Base-by-base conservation (phyloP, 2,888 invertebrate genomes). In the Proisotoma minuta region DNA sequence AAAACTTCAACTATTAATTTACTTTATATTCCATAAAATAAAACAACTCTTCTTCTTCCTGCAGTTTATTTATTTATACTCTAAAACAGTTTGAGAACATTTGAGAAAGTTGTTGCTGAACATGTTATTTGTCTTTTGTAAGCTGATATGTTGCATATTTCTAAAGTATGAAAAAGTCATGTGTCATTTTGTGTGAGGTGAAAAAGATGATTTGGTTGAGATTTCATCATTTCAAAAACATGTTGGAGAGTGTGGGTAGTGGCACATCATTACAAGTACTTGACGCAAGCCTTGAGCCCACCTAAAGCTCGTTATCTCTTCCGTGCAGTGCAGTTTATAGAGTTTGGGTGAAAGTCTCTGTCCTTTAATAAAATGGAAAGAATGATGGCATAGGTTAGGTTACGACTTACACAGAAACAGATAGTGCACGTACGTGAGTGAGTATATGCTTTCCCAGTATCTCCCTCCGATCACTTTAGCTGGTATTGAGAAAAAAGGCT, bases 181-280 rank as follows among this genome's bases (percentile, higher is more conserved):
- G 34, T 34, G 34, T 34, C 8, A 34, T 34, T 8, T 34, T 15
- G 15, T 43, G 43, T 43, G 18, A 43, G 43, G 43, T n/a, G n/a
- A n/a, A n/a, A n/a, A n/a, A n/a, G n/a, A n/a, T n/a, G n/a, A n/a
- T n/a, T n/a, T n/a, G n/a, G n/a, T n/a, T n/a, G n/a, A n/a, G n/a
- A n/a, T n/a, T n/a, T n/a, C n/a, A n/a, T n/a, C n/a, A n/a, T n/a
- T n/a, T n/a, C n/a, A n/a, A n/a, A n/a, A n/a, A n/a, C n/a, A n/a
- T n/a, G n/a, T n/a, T n/a, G n/a, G n/a, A n/a, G n/a, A n/a, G n/a
- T n/a, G n/a, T n/a, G n/a, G n/a, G n/a, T n/a, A 43, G 43, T 43
- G 18, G 43, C 43, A 43, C 43, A 43, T 43, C 43, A 43, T 43
- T 43, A 43, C 43, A 43, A 43, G 10, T 43, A n/a, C 43, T 43